Percentiles rank a stretch among this genome's conserved stretches.
phyloP scores from a whole-genome alignment of 1,140 invertebrate species.

The Harpegnathos saltator region DNA sequence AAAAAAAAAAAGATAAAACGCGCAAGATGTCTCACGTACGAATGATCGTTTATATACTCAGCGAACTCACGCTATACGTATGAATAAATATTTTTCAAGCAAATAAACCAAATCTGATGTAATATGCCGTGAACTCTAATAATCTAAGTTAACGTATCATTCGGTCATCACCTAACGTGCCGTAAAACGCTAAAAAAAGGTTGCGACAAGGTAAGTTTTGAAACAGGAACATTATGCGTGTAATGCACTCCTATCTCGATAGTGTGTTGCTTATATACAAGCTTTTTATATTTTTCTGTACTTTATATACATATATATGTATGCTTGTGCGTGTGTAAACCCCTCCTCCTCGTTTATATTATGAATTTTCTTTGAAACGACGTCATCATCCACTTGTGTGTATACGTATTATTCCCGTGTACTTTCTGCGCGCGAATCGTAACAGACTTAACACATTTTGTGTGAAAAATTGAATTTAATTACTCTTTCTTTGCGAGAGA shows the following conservation, averaged over 20 bases:
- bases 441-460: background rate
- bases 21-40: conserved; percentile 57
- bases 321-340: background rate
- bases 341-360: background rate
- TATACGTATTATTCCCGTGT: conserved; percentile 1
- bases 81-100: conserved; percentile 77
- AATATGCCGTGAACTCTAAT: conserved; percentile 25
- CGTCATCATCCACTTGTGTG: background rate
- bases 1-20: conserved; percentile 17
- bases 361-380: background rate
- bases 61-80: conserved; percentile 68
- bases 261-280: background rate
- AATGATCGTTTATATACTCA: conserved; percentile 72
- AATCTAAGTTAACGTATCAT: conserved; percentile 38
- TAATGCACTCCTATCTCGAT: background rate
- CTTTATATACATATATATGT: background rate
- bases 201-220: conserved; percentile 42
- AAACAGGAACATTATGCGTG: conserved; percentile 10
- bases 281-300: conserved; percentile 28
- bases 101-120: conserved; percentile 77
- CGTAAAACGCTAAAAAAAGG: conserved; percentile 22
- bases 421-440: background rate
- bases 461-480: background rate
- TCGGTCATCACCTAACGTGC: conserved; percentile 28
- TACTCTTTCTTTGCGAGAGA: background rate